These are phyloP conservation scores for Drosophila anomalata DNA, from an alignment of 2,888 invertebrate species.

Conservation along the genomic window DNA sequence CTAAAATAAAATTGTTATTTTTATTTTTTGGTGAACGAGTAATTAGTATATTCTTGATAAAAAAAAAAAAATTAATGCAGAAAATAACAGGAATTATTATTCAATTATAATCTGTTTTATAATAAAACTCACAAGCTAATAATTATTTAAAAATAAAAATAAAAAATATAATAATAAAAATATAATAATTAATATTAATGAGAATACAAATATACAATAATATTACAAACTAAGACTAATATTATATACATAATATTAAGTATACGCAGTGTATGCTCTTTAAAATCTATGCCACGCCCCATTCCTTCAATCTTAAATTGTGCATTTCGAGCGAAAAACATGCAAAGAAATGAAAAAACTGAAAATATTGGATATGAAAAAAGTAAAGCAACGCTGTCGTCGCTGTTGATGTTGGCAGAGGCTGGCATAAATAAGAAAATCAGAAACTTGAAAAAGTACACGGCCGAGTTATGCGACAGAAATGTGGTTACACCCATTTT, in stretches of 20 bases:
- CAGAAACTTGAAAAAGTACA: slow-evolving; percentile 44
- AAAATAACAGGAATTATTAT: too few relatives aligned
- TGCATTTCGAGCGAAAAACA: slow-evolving; percentile 39
- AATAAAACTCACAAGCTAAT: too few relatives aligned
- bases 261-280: not conserved
- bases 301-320: slow-evolving; percentile 54
- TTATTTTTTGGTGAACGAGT: too few relatives aligned
- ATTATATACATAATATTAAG: not conserved
- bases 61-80: too few relatives aligned
- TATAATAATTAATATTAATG: too few relatives aligned
- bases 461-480: slow-evolving; percentile 66
- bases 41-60: too few relatives aligned
- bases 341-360: slow-evolving; percentile 17
- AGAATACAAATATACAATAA: too few relatives aligned
- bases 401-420: slow-evolving; percentile 5
- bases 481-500: slow-evolving; percentile 47
- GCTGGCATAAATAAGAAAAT: slow-evolving; percentile 3
- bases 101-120: too few relatives aligned
- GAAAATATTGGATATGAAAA: slow-evolving; percentile 36
- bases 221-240: too few relatives aligned
- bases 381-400: slow-evolving; percentile 1
- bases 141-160: too few relatives aligned
- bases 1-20: too few relatives aligned
- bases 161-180: too few relatives aligned
- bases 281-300: slow-evolving; percentile 27